phyloP scores from a whole-genome alignment of 1,140 invertebrate genomes.

The Drosophila gunungcola region DNA sequence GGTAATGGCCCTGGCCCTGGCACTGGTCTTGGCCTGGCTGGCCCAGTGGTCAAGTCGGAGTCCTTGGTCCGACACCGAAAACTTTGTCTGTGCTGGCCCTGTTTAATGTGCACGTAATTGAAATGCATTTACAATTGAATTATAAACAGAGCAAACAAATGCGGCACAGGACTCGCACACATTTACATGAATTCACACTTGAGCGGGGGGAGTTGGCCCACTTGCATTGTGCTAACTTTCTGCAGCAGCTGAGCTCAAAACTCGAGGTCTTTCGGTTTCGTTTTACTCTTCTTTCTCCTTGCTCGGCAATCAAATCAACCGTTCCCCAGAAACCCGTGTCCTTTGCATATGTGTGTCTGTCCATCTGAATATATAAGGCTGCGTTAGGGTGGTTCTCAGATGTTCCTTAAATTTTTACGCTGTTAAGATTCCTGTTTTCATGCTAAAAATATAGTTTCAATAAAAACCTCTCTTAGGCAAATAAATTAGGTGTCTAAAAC shows the following conservation, averaged over 20 bases:
- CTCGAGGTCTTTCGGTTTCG: slow-evolving; percentile 28
- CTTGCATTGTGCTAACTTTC: slow-evolving; percentile 73
- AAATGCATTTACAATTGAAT: slow-evolving; percentile 84
- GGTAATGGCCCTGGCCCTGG: slow-evolving; percentile 51
- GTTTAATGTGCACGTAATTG: slow-evolving; percentile 83
- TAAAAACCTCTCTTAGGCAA: not conserved
- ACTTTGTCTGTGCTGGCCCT: slow-evolving; percentile 75
- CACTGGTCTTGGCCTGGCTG: slow-evolving; percentile 1
- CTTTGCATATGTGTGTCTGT: slow-evolving; percentile 27
- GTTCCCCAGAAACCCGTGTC: slow-evolving; percentile 68
- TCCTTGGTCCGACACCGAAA: slow-evolving; percentile 46
- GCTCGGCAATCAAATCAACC: slow-evolving; percentile 76
- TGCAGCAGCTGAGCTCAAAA: slow-evolving; percentile 67
- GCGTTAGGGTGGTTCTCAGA: slow-evolving; percentile 1
- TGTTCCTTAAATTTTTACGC: not conserved
- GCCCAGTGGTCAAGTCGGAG: slow-evolving; percentile 46
- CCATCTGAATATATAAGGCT: not conserved
- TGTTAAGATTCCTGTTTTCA: not conserved
- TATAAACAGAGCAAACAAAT: slow-evolving; percentile 82
- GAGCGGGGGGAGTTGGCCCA: slow-evolving; percentile 17
- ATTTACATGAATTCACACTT: slow-evolving; percentile 63
- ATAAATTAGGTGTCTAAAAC: too few species aligned
- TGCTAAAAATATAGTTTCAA: not conserved
- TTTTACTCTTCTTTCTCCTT: slow-evolving; percentile 41
- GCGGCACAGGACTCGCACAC: slow-evolving; percentile 41